These are phyloP conservation scores for Neoascia interrupta DNA, from an alignment of 2,888 invertebrate species.

Conservation along the genomic window DNA sequence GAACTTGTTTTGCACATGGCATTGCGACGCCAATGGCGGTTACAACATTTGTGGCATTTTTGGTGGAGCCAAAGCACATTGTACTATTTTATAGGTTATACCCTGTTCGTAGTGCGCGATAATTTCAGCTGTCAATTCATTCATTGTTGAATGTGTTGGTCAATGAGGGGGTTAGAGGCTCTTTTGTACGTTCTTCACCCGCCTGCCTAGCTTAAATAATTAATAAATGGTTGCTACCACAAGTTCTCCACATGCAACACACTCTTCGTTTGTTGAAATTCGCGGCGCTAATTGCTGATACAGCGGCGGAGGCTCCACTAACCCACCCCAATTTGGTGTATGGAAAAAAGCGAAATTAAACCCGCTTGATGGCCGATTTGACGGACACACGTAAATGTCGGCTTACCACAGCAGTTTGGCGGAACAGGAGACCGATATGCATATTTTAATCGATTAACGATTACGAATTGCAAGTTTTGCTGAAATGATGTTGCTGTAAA, in stretches of 20 bases:
- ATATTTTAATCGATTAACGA: no score
- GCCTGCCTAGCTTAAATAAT: constrained; percentile 45
- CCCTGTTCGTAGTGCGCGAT: constrained; percentile 28
- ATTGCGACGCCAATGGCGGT: constrained; percentile 32
- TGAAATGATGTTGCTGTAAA: constrained; percentile 38
- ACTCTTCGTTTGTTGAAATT: constrained; percentile 44
- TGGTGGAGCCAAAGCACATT: constrained; percentile 18
- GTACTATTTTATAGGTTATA: constrained; percentile 32
- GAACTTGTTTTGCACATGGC: constrained; percentile 13
- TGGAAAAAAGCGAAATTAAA: constrained; percentile 35
- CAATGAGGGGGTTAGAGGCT: constrained; percentile 27
- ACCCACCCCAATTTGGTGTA: no score
- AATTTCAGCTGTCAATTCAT: constrained; percentile 61
- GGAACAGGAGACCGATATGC: constrained; percentile 53
- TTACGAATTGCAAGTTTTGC: constrained; percentile 38
- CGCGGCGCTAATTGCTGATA: constrained; percentile 55
- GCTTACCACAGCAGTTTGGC: constrained; percentile 58
- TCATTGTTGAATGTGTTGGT: constrained; percentile 59
- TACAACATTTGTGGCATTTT: constrained; percentile 18
- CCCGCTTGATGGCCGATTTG: constrained; percentile 57
- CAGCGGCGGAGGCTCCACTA: constrained; percentile 2
- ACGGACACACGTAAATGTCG: constrained; percentile 58
- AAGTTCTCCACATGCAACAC: constrained; percentile 49
- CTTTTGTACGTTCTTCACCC: neutral
- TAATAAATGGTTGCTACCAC: constrained; percentile 40